Evolutionary conservation across 2,113 vertebrate species (phyloP), one percentile per base, ranked within the genome.

Genomic region (Thinocorus orbignyianus): DNA sequence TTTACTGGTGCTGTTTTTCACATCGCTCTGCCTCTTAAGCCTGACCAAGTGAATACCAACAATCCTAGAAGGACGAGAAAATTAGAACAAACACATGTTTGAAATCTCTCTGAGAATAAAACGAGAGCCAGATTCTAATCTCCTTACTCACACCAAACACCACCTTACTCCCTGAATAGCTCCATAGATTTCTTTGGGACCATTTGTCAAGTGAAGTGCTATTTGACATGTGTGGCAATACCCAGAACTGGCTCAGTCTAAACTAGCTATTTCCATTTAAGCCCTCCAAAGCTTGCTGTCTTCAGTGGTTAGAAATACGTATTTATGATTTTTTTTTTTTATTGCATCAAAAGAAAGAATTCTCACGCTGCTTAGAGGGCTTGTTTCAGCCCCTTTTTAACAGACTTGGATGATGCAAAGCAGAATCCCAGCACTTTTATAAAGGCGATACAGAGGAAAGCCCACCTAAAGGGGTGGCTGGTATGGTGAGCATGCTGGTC

Each of bases 191-290:
- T 93, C 92, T 95, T 69, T 85, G 81, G 88, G 86, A 89, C 86
- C 54, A 72, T 95, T 96, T 96, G 65, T 95, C 95, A 97, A 93
- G 61, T 41, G 61, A 95, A 94, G 91, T 92, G 80, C 66, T 92
- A 11, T 95, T 81, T 93, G 93, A 93, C 88, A 62, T 89, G 70
- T 92, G 80, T 19, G 2, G 81, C 73, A 81, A 74, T 94, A 89
- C 70, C 60, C 78, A 84, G 83, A 94, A 81, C 13, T 88, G 92
- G 65, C 83, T 93, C 88, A 76, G 61, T 92, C 88, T 71, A 91
- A 94, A 92, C 73, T 81, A 87, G 86, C 44, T 72, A 93, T 96
- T 96, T 94, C 88, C 86, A 74, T 92, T 94, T 92, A 92, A 97
- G 73, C 69, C 80, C 57, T 95, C 88, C 77, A 81, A 91, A 92